Conservation (phyloP, 1,140 invertebrate species). For the Carcinoscorpius rotundicauda region DNA sequence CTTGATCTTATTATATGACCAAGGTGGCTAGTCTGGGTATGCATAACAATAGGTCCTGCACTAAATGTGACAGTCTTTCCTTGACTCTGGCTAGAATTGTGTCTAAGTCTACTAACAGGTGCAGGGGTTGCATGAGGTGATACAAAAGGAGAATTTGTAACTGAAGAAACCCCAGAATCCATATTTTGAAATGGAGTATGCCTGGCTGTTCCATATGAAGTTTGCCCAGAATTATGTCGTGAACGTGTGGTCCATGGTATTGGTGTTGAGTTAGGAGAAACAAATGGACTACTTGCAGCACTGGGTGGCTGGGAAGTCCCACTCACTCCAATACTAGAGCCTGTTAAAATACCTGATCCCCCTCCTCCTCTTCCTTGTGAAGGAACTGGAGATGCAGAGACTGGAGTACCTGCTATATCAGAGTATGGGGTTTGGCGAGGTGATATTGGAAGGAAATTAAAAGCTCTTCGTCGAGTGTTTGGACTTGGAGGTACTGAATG, state of each 20-base stretch:
- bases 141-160: constrained; percentile 31
- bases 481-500: constrained; percentile 42
- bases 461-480: constrained; percentile 54
- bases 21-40: neutral
- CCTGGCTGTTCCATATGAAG: constrained; percentile 18
- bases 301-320: constrained; percentile 27
- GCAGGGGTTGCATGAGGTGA: constrained; percentile 33
- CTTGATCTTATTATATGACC: constrained; percentile 12
- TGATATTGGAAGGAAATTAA: constrained; percentile 71
- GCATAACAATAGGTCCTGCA: constrained; percentile 8
- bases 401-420: constrained; percentile 36
- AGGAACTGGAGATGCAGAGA: constrained; percentile 9
- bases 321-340: constrained; percentile 9
- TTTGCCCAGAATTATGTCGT: constrained; percentile 34
- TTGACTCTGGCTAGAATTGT: constrained; percentile 23
- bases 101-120: constrained; percentile 26
- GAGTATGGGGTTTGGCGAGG: constrained; percentile 42
- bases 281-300: constrained; percentile 60
- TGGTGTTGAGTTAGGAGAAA: constrained; percentile 64
- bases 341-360: neutral
- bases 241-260: constrained; percentile 40
- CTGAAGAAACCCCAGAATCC: constrained; percentile 27
- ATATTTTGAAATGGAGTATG: constrained; percentile 20
- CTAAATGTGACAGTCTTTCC: constrained; percentile 18
- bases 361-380: neutral